These are phyloP conservation scores for Achlya flavicornis DNA, from an alignment of 2,888 invertebrate species.

Conservation along the genomic window DNA sequence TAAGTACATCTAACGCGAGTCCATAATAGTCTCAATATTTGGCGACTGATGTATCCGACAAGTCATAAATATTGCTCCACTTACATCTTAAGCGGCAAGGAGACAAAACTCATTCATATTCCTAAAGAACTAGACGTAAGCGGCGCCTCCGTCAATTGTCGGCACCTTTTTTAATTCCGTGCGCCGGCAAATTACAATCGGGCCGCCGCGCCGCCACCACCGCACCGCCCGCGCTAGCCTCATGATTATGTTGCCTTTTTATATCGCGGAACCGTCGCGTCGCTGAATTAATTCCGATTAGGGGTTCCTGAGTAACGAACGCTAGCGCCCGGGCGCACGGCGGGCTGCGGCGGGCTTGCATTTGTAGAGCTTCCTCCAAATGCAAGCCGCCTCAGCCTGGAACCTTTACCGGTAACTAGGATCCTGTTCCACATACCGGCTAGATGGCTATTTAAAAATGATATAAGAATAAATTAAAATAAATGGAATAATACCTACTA, in stretches of 20 bases:
- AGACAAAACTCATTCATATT: conserved; percentile 15
- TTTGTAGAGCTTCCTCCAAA: too few species aligned
- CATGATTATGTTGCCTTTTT: conserved; percentile 2
- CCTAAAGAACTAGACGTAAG: conserved; percentile 15
- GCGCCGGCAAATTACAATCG: conserved; percentile 27
- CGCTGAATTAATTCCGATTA: conserved; percentile 39
- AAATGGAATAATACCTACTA: too few species aligned
- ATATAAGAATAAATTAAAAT: too few species aligned
- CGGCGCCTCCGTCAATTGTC: conserved; percentile 52
- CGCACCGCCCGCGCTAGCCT: conserved; percentile 20
- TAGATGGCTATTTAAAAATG: too few species aligned
- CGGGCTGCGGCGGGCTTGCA: too few species aligned
- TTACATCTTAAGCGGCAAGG: neutral
- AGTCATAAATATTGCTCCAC: conserved; percentile 6
- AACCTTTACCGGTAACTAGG: too few species aligned
- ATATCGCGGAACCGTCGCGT: conserved; percentile 19
- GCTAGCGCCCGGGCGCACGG: conserved; percentile 11
- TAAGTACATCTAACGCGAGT: neutral
- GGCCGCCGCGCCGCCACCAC: conserved; percentile 18
- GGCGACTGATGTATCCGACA: neutral
- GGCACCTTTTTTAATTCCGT: conserved; percentile 52
- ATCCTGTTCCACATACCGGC: too few species aligned
- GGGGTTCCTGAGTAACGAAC: conserved; percentile 10
- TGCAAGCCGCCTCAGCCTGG: too few species aligned
- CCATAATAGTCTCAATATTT: neutral